Conservation (phyloP, 2,113 vertebrate genomes). For the Chlorodrepanis virens region DNA sequence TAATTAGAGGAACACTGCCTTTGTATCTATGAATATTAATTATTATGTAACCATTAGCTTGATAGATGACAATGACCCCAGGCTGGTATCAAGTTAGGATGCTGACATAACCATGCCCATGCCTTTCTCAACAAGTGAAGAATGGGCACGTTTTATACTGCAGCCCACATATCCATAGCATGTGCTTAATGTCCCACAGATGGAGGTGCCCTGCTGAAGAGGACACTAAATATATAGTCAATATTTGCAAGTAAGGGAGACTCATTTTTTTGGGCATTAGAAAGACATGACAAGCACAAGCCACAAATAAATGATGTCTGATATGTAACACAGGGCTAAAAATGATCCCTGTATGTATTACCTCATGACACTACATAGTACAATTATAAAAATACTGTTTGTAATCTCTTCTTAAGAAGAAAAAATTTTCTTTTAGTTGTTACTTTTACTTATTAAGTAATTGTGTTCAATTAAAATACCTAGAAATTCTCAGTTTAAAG, state of each 20-base stretch:
- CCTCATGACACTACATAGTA: background rate
- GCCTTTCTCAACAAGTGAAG: background rate
- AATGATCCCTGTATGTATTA: background rate
- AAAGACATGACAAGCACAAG: background rate
- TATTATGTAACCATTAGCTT: background rate
- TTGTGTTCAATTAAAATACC: background rate
- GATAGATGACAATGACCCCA: background rate
- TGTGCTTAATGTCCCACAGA: background rate
- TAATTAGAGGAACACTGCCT: background rate
- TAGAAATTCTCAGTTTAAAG: background rate
- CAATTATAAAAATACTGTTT: background rate
- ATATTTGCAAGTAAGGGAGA: background rate
- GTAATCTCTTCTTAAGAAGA: background rate
- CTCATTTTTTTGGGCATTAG: background rate
- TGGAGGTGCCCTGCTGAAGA: background rate
- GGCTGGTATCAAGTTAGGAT: background rate
- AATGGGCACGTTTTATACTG: rapidly evolving
- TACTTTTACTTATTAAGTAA: background rate
- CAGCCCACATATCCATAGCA: background rate
- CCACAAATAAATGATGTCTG: background rate
- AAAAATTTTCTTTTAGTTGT: background rate
- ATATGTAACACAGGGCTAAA: background rate
- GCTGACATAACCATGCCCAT: background rate
- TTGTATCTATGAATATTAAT: background rate
- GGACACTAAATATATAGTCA: background rate